These are phyloP conservation scores for Exaiptasia diaphana DNA, from an alignment of 64 coral and sea anemone genomes.

Conservation along the genomic window DNA sequence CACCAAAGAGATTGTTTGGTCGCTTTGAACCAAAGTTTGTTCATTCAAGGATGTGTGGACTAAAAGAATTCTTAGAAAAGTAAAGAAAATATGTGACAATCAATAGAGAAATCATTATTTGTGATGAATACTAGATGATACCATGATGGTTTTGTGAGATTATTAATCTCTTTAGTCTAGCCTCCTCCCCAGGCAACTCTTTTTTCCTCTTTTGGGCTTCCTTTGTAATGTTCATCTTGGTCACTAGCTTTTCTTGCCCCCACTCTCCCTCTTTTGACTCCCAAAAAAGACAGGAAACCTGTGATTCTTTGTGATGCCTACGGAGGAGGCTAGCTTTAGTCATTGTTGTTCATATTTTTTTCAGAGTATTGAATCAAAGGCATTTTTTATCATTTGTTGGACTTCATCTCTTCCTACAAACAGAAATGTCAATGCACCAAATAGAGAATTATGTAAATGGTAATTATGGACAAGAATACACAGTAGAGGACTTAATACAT, in stretches of 20 bases:
- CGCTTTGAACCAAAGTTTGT: slow-evolving; percentile 76
- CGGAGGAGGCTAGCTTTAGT: too few relatives aligned
- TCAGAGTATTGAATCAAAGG: slow-evolving; percentile 69
- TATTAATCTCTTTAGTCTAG: too few relatives aligned
- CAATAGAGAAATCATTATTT: too few relatives aligned
- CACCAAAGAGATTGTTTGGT: slow-evolving; percentile 78
- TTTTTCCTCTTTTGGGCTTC: too few relatives aligned
- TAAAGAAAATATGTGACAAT: slow-evolving; percentile 2
- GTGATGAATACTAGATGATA: too few relatives aligned
- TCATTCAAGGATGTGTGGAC: slow-evolving; percentile 60
- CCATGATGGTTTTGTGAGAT: too few relatives aligned
- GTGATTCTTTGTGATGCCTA: too few relatives aligned
- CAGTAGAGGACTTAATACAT: slow-evolving; percentile 68
- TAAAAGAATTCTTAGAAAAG: slow-evolving; percentile 72
- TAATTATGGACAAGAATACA: slow-evolving; percentile 70
- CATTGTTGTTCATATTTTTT: slow-evolving; percentile 8
- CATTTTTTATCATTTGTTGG: slow-evolving; percentile 85
- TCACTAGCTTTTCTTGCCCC: too few relatives aligned
- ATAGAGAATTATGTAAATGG: slow-evolving; percentile 89
- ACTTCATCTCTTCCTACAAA: slow-evolving; percentile 97
- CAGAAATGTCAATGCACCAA: slow-evolving; percentile 68
- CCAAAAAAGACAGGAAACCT: too few relatives aligned
- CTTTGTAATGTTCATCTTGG: too few relatives aligned
- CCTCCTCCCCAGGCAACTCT: too few relatives aligned
- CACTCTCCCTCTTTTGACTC: too few relatives aligned